phyloP scores from a whole-genome alignment of 2,888 invertebrate species.

The Baronia brevicornis region DNA sequence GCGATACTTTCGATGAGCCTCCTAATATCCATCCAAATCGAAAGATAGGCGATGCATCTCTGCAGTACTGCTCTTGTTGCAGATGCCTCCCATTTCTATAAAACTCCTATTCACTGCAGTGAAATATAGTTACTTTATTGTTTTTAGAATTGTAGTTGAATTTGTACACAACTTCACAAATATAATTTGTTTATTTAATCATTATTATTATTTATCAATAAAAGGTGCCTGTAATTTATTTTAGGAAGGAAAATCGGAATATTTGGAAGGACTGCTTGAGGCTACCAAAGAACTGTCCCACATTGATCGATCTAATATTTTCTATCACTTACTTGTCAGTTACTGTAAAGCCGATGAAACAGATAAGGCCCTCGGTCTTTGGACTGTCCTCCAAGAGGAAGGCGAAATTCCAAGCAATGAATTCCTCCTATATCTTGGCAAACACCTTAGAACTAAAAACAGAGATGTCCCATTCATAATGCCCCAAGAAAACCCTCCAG shows the following conservation, averaged over 20 bases:
- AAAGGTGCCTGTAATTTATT: no score
- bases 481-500: slow-evolving; percentile 44
- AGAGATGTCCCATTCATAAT: slow-evolving; percentile 82
- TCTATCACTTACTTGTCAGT: slow-evolving; percentile 82
- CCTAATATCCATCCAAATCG: no score
- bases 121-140: no score
- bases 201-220: no score
- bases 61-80: no score
- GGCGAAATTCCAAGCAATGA: slow-evolving; percentile 80
- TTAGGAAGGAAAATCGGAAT: slow-evolving; percentile 78
- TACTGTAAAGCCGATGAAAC: slow-evolving; percentile 83
- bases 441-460: slow-evolving; percentile 78
- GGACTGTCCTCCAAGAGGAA: slow-evolving; percentile 92
- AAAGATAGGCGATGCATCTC: no score
- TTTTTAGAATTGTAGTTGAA: background rate
- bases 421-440: slow-evolving; percentile 80
- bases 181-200: background rate
- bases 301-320: slow-evolving; percentile 84
- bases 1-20: no score
- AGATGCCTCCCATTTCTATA: no score
- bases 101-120: no score
- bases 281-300: slow-evolving; percentile 85
- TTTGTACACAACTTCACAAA: background rate
- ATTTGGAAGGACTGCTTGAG: slow-evolving; percentile 84
- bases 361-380: slow-evolving; percentile 84